Evolutionary conservation across 2,888 invertebrate species (phyloP).

Genomic region (Habroteleia sp.): DNA sequence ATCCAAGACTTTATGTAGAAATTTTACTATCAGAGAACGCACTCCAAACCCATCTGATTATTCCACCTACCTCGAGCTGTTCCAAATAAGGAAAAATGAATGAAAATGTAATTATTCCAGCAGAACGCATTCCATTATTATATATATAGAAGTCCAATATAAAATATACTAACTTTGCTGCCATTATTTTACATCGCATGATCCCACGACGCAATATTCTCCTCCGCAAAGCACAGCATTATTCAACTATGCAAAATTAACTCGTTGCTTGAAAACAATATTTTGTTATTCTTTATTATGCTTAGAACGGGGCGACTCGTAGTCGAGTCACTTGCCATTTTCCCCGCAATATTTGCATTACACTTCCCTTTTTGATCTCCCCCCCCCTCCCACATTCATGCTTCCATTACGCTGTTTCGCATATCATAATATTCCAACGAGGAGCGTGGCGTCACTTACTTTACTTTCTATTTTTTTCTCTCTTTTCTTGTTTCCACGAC

Average conservation of each 20-base stretch:
- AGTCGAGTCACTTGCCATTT: constrained; percentile 17
- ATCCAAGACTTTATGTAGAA: too few relatives aligned
- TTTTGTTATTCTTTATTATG: constrained; percentile 42
- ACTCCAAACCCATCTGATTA: too few relatives aligned
- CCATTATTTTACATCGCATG: constrained; percentile 14
- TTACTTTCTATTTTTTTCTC: constrained; percentile 61
- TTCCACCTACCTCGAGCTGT: too few relatives aligned
- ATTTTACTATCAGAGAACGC: too few relatives aligned
- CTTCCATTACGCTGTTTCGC: constrained; percentile 28
- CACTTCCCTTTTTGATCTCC: constrained; percentile 25
- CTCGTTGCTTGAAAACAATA: constrained; percentile 45
- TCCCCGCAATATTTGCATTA: constrained; percentile 35
- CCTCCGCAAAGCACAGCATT: constrained; percentile 20
- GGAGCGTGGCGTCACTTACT: constrained; percentile 40
- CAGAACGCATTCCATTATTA: too few relatives aligned
- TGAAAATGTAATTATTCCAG: too few relatives aligned
- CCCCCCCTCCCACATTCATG: not conserved
- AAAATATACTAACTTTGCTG: too few relatives aligned
- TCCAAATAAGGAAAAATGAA: too few relatives aligned
- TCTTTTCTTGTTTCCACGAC: constrained; percentile 35
- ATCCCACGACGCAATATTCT: constrained; percentile 22
- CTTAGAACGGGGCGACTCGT: constrained; percentile 27
- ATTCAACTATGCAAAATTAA: constrained; percentile 28
- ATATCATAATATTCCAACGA: constrained; percentile 36
- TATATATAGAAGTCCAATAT: too few relatives aligned